Conservation (phyloP, 2,797 vertebrate genomes). For the Gymnopithys bicolor region DNA sequence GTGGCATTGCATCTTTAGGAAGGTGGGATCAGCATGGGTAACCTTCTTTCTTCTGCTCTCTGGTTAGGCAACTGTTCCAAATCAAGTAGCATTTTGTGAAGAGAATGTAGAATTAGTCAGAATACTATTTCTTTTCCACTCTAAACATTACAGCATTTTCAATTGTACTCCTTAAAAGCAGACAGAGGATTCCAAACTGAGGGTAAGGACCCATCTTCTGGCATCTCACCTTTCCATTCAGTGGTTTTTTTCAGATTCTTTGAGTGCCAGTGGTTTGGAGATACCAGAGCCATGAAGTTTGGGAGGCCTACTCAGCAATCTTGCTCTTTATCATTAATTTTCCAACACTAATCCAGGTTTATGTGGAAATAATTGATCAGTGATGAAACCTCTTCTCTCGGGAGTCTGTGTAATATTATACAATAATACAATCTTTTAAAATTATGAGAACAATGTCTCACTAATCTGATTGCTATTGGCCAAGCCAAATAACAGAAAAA, state of each 20-base stretch:
- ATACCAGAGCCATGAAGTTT: background rate
- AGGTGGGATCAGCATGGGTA: background rate
- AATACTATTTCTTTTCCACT: background rate
- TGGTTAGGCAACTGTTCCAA: background rate
- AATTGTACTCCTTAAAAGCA: background rate
- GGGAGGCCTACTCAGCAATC: background rate
- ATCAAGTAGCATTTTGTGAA: background rate
- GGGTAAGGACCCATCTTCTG: background rate
- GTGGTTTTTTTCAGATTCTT: background rate
- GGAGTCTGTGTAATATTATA: background rate
- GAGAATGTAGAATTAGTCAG: background rate
- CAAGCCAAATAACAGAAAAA: slow-evolving; percentile 32
- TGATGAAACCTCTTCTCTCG: slow-evolving; percentile 15
- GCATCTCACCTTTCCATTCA: background rate
- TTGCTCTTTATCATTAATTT: background rate
- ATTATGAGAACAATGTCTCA: slow-evolving; percentile 10
- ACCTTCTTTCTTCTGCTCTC: background rate
- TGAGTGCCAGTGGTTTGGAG: background rate
- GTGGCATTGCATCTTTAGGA: background rate
- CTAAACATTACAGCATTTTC: background rate
- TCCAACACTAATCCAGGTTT: background rate
- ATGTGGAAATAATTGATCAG: slow-evolving; percentile 27
- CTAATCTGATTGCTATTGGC: slow-evolving; percentile 45
- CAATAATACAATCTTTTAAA: slow-evolving; percentile 9
- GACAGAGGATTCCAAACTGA: background rate